Evolutionary conservation across 2,113 vertebrate species (phyloP).

Genomic region (Callospermophilus lateralis): DNA sequence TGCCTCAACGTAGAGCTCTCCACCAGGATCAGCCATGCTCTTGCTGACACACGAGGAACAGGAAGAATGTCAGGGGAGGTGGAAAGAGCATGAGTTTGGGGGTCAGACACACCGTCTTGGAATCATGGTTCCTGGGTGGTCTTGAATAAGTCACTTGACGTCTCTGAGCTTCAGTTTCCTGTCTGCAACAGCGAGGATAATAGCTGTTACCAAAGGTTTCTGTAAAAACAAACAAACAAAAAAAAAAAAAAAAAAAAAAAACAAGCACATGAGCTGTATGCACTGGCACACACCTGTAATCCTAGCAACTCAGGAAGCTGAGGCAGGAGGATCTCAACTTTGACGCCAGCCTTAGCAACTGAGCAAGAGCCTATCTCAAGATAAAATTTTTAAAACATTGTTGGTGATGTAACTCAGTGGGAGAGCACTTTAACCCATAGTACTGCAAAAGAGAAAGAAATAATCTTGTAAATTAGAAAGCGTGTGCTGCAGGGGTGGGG

Average conservation of each 20-base stretch:
- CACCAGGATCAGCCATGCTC: background rate
- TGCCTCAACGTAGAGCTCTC: background rate
- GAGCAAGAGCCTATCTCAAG: background rate
- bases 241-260: background rate
- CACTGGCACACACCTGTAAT: background rate
- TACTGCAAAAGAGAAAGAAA: background rate
- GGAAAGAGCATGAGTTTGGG: background rate
- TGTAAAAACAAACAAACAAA: too few species aligned
- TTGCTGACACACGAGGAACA: background rate
- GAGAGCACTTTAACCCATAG: background rate
- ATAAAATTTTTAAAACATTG: background rate
- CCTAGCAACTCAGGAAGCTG: background rate
- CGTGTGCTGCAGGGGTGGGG: accelerated
- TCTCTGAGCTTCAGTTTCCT: background rate
- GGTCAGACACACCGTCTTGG: background rate
- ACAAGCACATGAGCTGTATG: background rate
- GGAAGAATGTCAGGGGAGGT: background rate
- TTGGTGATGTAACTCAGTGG: background rate
- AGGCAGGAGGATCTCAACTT: background rate
- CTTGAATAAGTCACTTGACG: background rate
- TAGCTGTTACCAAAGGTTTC: background rate
- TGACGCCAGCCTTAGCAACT: background rate
- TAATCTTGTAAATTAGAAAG: background rate
- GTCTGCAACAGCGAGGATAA: background rate
- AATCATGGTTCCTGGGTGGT: background rate